Evolutionary conservation across 2,797 vertebrate species (phyloP), one percentile per base, ranked within the genome.

Genomic region (Anableps anableps): DNA sequence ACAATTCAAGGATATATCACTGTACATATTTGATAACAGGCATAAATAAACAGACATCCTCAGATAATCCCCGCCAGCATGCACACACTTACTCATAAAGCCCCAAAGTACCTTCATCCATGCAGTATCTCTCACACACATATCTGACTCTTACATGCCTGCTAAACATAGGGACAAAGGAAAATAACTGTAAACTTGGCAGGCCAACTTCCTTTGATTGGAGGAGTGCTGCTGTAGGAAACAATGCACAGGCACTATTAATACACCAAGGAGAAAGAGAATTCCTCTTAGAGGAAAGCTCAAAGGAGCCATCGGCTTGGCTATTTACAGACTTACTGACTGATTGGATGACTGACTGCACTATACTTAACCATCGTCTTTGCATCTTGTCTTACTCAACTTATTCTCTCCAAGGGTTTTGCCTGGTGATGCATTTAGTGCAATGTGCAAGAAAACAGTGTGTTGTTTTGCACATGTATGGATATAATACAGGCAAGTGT

Each of bases 81-180:
- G 85, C 76, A 86, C 78, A 51, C 77, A 77, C 82, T 87, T 55
- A 80, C 75, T 80, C 5, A 16, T 71, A 78, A 51, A 82, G 70
- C 55, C 73, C 19, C 78, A 45, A 19, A 43, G 43, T 85, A 74
- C 81, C 80, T 76, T 77, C 71, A 81, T 84, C 77, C 78, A 84
- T 31, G 71, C 77, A 83, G 76, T 72, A 72, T 78, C 70, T 77
- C 79, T 81, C 84, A 83, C 86, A 83, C 78, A 82, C 80, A 89
- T 82, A 90, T 86, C 78, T 85, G 81, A 93, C 89, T 94, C 91
- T 91, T 92, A 89, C 92, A 93, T 92, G 93, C 86, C 88, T 82
- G 90, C 95, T 94, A 95, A 95, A 94, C 92, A 91, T 94, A 95
- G 94, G 89, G 93, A 95, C 94, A 95, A 96, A 96, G 95, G 94